These are phyloP conservation scores for Adela reaumurella DNA, from an alignment of 2,888 invertebrate species.

Conservation along the genomic window DNA sequence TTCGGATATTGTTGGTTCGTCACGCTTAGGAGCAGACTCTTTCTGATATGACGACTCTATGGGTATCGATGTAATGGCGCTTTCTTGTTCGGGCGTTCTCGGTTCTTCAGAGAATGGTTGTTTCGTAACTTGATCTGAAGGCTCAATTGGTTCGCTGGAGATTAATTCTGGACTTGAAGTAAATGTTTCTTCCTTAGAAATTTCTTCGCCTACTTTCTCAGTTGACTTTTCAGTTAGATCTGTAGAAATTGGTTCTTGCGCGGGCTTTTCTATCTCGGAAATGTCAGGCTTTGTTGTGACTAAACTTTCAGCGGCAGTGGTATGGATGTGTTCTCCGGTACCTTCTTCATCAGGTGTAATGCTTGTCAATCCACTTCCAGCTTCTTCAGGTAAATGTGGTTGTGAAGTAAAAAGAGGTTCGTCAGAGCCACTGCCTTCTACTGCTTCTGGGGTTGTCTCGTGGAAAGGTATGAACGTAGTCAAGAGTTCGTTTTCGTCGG, in stretches of 20 bases:
- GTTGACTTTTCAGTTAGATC: slow-evolving; percentile 1
- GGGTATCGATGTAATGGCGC: no score
- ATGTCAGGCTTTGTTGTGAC: not conserved
- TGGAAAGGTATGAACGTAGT: slow-evolving; percentile 17
- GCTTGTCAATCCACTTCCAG: slow-evolving; percentile 9
- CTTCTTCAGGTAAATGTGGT: not conserved
- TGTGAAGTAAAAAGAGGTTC: slow-evolving; percentile 4
- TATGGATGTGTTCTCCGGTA: slow-evolving; percentile 10
- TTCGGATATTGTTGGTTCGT: no score
- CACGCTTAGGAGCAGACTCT: no score
- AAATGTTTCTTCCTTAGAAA: not conserved
- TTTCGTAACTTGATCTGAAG: not conserved
- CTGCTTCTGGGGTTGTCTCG: slow-evolving; percentile 28
- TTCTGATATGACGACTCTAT: no score
- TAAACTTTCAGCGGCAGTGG: slow-evolving; percentile 9
- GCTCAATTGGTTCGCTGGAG: not conserved
- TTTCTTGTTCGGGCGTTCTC: no score
- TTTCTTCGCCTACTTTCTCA: not conserved
- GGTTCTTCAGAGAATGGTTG: no score
- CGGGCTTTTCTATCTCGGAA: not conserved
- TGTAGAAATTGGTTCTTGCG: not conserved
- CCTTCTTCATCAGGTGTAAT: slow-evolving; percentile 15
- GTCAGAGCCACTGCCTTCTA: slow-evolving; percentile 39
- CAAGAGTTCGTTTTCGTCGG: slow-evolving; percentile 19
- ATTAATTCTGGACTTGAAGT: not conserved